phyloP scores from a whole-genome alignment of 1,140 invertebrate species.

The Drosophila arizonae region DNA sequence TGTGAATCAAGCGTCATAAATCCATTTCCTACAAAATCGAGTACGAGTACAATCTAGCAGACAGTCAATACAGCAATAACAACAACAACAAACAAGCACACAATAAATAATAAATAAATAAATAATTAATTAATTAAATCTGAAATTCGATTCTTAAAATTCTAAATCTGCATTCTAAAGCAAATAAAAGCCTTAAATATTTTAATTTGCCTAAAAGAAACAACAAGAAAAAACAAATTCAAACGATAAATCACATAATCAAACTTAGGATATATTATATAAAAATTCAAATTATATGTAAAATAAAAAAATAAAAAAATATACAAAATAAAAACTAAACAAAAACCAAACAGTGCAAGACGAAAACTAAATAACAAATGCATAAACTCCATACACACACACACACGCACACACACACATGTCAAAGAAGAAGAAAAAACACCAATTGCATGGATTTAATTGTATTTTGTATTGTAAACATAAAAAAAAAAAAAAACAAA shows the following conservation, averaged over 20 bases:
- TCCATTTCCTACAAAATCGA: constrained; percentile 10
- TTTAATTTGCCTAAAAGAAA: constrained; percentile 5
- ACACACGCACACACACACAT: constrained; percentile 5
- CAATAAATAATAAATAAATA: background rate
- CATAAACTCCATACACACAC: constrained; percentile 10
- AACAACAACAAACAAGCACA: background rate
- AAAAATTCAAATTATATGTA: background rate
- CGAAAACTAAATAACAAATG: constrained; percentile 7
- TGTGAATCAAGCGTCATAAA: background rate
- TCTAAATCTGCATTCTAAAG: constrained; percentile 1
- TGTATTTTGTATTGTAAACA: constrained; percentile 38
- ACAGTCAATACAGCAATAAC: constrained; percentile 12
- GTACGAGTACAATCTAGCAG: constrained; percentile 26
- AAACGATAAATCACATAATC: constrained; percentile 15
- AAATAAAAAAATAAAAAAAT: constrained; percentile 5
- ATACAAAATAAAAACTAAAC: too few species aligned
- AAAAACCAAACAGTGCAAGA: constrained; percentile 1
- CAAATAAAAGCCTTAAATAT: constrained; percentile 1
- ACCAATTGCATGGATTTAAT: constrained; percentile 29
- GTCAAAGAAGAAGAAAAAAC: constrained; percentile 4
- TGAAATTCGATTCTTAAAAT: constrained; percentile 9
- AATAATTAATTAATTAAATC: background rate
- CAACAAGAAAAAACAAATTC: constrained; percentile 22
- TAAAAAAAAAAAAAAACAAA: constrained; percentile 1
- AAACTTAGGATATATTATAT: background rate